phyloP scores from a whole-genome alignment of 2,888 invertebrate genomes.

The Drosophila dives region DNA sequence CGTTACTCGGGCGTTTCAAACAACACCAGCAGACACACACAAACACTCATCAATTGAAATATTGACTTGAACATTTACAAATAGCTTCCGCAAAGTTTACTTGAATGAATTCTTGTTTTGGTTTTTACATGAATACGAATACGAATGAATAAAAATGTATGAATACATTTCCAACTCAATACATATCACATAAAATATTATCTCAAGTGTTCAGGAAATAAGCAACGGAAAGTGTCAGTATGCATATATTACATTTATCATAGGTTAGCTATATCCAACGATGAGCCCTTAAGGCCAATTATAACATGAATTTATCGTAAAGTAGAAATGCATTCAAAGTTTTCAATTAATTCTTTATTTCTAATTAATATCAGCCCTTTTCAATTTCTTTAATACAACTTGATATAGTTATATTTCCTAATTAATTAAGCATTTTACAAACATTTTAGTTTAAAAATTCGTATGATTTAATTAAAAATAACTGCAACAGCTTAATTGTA shows the following conservation, averaged over 20 bases:
- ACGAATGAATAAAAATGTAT: neutral
- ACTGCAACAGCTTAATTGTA: no score
- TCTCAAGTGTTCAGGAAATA: neutral
- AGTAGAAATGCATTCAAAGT: neutral
- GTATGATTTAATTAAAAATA: no score
- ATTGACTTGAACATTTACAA: constrained; percentile 64
- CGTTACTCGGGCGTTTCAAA: constrained; percentile 41
- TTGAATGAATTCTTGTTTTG: constrained; percentile 41
- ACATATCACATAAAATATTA: neutral
- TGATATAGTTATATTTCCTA: neutral
- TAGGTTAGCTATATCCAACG: neutral
- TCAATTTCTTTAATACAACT: neutral
- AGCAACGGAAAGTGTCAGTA: neutral
- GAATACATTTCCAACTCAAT: neutral
- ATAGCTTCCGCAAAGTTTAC: constrained; percentile 68
- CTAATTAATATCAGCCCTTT: neutral
- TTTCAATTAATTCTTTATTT: neutral
- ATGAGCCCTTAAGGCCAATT: neutral
- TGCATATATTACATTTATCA: neutral
- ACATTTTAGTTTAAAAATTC: no score
- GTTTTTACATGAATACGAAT: constrained; percentile 17
- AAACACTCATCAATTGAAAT: constrained; percentile 51
- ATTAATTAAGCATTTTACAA: no score
- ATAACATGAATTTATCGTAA: neutral
- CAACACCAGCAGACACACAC: constrained; percentile 32